Evolutionary conservation across 92 coral and sea anemone species (phyloP).

Genomic region (Porites rus): DNA sequence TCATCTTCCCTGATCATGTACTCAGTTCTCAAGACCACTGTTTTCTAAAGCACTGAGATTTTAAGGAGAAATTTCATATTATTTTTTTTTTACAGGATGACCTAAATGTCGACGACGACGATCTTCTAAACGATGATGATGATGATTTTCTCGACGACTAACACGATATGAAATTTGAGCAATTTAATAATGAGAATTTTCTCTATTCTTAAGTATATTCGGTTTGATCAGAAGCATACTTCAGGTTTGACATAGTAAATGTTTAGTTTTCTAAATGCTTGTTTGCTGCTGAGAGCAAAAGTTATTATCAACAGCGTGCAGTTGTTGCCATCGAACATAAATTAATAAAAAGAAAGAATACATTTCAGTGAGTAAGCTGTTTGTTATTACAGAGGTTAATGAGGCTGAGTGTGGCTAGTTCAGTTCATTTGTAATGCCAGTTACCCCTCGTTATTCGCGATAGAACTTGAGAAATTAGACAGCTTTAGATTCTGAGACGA

Average conservation of each 20-base stretch:
- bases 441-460: no score
- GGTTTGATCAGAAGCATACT: neutral
- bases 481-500: no score
- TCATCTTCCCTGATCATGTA: no score
- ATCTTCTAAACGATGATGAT: slow-evolving; percentile 63
- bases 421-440: no score
- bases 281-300: neutral
- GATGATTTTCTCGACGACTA: slow-evolving; percentile 75
- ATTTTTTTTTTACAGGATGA: slow-evolving; percentile 55
- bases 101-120: slow-evolving; percentile 76
- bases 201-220: neutral
- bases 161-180: neutral
- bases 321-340: neutral
- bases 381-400: neutral
- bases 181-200: neutral
- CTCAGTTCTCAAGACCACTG: no score
- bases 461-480: no score
- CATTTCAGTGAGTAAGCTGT: neutral
- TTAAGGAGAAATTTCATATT: neutral
- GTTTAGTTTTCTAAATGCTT: neutral
- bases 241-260: no score
- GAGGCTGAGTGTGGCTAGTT: no score
- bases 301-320: neutral
- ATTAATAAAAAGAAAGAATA: no score
- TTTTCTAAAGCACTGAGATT: no score